Percentiles rank a stretch among this genome's conserved stretches.
Conservation (phyloP, 2,888 invertebrate species). For the Caenorhabditis sp. region DNA sequence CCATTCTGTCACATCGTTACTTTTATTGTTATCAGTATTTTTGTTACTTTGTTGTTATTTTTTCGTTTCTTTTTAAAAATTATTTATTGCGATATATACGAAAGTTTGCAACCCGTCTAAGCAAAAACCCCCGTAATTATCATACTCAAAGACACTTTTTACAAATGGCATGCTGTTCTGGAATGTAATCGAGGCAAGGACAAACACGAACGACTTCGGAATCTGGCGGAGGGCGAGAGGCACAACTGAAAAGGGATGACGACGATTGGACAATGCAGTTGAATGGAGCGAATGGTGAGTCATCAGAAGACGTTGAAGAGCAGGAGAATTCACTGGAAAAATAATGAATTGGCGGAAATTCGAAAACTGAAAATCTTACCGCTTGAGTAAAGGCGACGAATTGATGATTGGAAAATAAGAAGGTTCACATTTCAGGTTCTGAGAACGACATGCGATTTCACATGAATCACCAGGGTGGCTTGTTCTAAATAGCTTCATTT, state of each 20-base stretch:
- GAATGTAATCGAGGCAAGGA: conserved; percentile 72
- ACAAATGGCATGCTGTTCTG: conserved; percentile 67
- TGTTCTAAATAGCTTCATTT: conserved; percentile 37
- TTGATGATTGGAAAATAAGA: conserved; percentile 67
- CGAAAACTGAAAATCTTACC: background rate
- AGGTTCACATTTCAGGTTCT: conserved; percentile 68
- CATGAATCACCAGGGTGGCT: conserved; percentile 39
- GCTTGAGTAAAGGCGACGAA: conserved; percentile 6
- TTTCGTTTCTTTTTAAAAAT: background rate
- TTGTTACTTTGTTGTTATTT: conserved; percentile 15
- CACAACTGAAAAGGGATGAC: conserved; percentile 73
- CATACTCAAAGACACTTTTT: conserved; percentile 64
- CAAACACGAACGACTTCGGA: conserved; percentile 68
- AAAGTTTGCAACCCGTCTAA: conserved; percentile 25
- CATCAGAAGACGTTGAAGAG: background rate
- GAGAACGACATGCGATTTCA: conserved; percentile 54
- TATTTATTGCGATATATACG: conserved; percentile 3
- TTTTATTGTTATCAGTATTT: conserved; percentile 4
- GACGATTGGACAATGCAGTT: conserved; percentile 69
- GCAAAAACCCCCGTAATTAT: background rate
- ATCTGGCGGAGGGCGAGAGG: conserved; percentile 59
- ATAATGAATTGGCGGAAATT: background rate
- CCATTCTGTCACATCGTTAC: background rate
- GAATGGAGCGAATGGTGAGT: conserved; percentile 66
- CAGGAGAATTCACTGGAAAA: conserved; percentile 46